Evolutionary conservation across 2,888 invertebrate species (phyloP), one percentile per base, ranked within the genome.

Genomic region (Gasteruption jaculator): DNA sequence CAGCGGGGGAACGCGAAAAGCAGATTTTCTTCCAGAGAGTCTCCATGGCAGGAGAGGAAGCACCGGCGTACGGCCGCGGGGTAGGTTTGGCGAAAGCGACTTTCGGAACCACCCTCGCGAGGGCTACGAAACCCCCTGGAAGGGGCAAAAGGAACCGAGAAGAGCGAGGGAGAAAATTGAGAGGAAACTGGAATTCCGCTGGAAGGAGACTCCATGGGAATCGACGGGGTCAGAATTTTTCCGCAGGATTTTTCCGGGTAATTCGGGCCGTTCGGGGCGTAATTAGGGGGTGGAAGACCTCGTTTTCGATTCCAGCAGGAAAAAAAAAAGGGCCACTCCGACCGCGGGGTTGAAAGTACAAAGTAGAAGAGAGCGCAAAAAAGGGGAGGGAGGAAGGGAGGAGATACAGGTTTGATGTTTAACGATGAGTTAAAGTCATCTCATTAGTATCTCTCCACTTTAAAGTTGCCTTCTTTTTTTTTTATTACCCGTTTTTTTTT

Each of bases 371-470:
- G 33, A 30, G 25, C 29, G 22, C 22, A 7, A 29, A 31, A 38
- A 22, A 20, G 5, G 8, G 29, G 16, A 10, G 35, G 19, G 16
- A 25, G 12, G 27, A 25, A 34, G 18, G 5, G 25, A 12, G 29
- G 15, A 16, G 26, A 34, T 18, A 31, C 16, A 15, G 7, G 24
- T 24, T 8, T 24, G 7, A 24, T 10, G 24, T 7, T 24, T 49
- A 55, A 55, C 49, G 51, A 53, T 46, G 53, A 41, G 47, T 53
- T 51, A 50, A 56, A 57, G 55, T 52, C 49, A 47, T 52, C 60
- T 62, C 62, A 60, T 62, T 61, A 60, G 58, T 60, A 59, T 50
- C 56, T 47, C 18, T 50, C 58, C 46, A 49, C 56, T 60, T 58
- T 58, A 58, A 58, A 58, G 48, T 51, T 44, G 38, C 51, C 48